Evolutionary conservation across 2,888 invertebrate species (phyloP).

Genomic region (Gymnoscelis rufifasciata): DNA sequence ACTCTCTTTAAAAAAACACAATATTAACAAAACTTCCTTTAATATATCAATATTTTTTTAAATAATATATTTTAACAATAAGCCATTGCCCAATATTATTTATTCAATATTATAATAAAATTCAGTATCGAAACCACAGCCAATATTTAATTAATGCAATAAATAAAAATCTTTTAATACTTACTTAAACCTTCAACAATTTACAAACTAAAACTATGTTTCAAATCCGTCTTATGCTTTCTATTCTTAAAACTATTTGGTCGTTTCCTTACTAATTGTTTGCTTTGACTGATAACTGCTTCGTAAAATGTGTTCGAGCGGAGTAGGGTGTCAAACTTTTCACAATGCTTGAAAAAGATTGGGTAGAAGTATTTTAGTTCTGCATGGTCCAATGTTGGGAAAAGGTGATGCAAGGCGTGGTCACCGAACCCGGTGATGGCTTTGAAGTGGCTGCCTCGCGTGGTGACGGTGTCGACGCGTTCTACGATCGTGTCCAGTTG

Average conservation of each 20-base stretch:
- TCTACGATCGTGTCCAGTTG: constrained; percentile 87
- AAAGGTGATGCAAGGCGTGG: constrained; percentile 88
- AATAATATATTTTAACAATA: too few species aligned
- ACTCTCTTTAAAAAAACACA: too few species aligned
- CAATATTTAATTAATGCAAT: too few species aligned
- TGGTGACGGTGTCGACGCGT: constrained; percentile 79
- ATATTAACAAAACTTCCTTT: too few species aligned
- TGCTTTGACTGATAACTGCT: constrained; percentile 83
- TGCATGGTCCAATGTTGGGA: constrained; percentile 89
- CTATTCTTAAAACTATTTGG: constrained; percentile 50
- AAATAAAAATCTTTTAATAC: too few species aligned
- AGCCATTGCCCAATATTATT: too few species aligned
- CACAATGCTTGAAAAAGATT: constrained; percentile 80
- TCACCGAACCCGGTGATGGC: constrained; percentile 87
- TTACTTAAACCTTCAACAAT: too few species aligned
- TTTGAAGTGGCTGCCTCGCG: constrained; percentile 77
- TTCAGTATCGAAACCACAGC: too few species aligned
- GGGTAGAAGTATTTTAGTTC: constrained; percentile 83
- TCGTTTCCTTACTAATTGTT: constrained; percentile 61
- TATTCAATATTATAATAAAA: too few species aligned
- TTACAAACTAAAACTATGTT: constrained; percentile 1
- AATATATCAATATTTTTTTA: too few species aligned
- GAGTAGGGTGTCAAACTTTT: constrained; percentile 80
- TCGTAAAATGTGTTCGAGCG: constrained; percentile 77
- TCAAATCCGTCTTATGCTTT: constrained; percentile 20